Base-by-base conservation (phyloP, 2,113 vertebrate species). In the Cryptotis parvus region DNA sequence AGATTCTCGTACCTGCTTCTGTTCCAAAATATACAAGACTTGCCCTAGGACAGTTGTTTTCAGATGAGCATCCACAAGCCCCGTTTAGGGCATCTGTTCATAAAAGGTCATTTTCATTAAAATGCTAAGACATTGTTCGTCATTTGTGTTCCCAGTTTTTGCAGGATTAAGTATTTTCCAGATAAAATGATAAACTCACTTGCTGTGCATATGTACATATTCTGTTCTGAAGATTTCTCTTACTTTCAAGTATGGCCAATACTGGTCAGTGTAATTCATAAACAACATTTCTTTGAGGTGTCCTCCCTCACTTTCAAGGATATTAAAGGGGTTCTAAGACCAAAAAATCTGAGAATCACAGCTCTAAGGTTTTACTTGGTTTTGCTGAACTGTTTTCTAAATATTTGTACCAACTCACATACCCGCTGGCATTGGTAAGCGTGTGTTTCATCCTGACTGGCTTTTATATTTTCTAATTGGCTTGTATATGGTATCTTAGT, bases 221-320 rank as follows among this genome's bases (percentile, higher is more conserved):
- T 80, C 78, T 43, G 76, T 77, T 81, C 88, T 85, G 35, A 68
- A 79, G 77, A 78, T 43, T 39, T 61, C 58, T 79, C 77, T 93
- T 66, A 11, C 39, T 66, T 75, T 80, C 43, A 86, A n/a, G 58
- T 52, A 22, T 39, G 72, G 55, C 65, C 70, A 69, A 52, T 77
- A n/a, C 12, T 80, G 24, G 9, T 52, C 70, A 77, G 27, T 66
- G 33, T 39, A 70, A 37, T 22, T 55, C 69, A 35, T 20, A 27
- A 92, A 75, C 35, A 66, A 31, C 26, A 86, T 41, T 15, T 89
- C 15, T 88, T 84, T 78, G 75, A 87, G 55, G 55, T 18, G 22
- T 58, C 29, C 70, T 95, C 70, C 37, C 0, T 55, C 29, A 39
- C 61, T 75, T 61, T 80, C 73, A 61, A 90, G 49, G 35, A 27